Percentiles rank a stretch among this genome's conserved stretches.
Conservation (phyloP, 2,113 vertebrate genomes). For the Psammodynastes pulverulentus region DNA sequence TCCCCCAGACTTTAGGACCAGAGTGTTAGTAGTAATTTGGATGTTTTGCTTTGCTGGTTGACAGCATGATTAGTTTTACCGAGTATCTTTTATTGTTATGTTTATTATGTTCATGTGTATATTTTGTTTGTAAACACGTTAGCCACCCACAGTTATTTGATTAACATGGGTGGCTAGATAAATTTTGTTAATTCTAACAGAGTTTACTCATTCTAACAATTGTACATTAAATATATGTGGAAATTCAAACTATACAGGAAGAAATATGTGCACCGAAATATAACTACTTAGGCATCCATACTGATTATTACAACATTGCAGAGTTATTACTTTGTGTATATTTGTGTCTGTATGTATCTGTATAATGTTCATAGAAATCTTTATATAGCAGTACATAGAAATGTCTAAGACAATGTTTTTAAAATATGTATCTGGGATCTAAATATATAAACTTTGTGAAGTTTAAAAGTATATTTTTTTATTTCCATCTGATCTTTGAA, state of each 20-base stretch:
- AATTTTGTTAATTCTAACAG: not conserved
- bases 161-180: not conserved
- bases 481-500: conserved; percentile 13
- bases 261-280: not conserved
- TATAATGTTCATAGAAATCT: not conserved
- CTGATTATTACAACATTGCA: not conserved
- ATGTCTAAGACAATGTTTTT: not conserved
- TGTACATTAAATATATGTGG: not conserved
- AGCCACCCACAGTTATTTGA: not conserved
- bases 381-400: not conserved
- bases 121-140: not conserved
- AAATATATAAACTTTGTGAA: not conserved
- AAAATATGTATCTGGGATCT: not conserved
- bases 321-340: not conserved
- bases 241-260: not conserved
- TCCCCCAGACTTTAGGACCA: not conserved
- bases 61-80: not conserved
- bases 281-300: not conserved
- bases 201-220: not conserved
- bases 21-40: not conserved
- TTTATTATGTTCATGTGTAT: not conserved
- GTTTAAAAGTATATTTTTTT: conserved; percentile 4
- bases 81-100: not conserved
- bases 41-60: not conserved
- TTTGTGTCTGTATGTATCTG: not conserved